Percentiles rank a stretch among this genome's conserved stretches.
These are phyloP conservation scores for Chaetodon trifascialis DNA, from an alignment of 2,113 vertebrate genomes.

Conservation along the genomic window DNA sequence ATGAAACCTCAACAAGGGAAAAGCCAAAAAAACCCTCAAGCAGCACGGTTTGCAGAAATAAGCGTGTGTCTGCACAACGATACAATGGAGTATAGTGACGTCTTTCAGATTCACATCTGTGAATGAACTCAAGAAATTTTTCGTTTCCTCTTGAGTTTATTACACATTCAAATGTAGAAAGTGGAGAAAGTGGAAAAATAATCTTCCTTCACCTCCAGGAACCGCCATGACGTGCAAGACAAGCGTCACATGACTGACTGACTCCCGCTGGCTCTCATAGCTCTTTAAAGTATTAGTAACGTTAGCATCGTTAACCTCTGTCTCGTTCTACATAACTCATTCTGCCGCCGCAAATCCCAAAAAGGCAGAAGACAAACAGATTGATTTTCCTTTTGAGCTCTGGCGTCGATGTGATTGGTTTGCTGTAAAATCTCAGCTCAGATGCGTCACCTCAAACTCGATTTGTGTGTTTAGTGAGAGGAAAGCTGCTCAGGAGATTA, in stretches of 20 bases:
- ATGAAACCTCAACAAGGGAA: constrained; percentile 8
- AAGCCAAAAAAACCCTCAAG: constrained; percentile 6
- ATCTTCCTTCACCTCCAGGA: too few species aligned
- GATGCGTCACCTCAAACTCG: background rate
- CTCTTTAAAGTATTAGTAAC: too few species aligned
- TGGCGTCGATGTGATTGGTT: background rate
- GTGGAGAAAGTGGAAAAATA: background rate
- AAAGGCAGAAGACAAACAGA: background rate
- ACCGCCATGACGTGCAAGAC: too few species aligned
- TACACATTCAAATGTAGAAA: background rate
- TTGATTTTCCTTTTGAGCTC: background rate
- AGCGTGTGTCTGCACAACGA: background rate
- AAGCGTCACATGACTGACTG: too few species aligned
- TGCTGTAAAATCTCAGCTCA: background rate
- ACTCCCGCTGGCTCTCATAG: too few species aligned
- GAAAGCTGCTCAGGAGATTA: background rate
- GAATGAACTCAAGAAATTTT: background rate
- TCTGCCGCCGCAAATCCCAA: background rate
- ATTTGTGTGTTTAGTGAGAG: background rate
- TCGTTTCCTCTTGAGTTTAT: background rate
- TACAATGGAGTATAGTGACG: background rate
- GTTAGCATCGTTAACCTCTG: too few species aligned
- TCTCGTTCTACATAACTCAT: background rate
- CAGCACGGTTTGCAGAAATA: background rate
- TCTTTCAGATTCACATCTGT: background rate